Percentiles rank a stretch among this genome's conserved stretches.
Conservation (phyloP, 2,113 vertebrate species). For the Cinclus mexicanus region DNA sequence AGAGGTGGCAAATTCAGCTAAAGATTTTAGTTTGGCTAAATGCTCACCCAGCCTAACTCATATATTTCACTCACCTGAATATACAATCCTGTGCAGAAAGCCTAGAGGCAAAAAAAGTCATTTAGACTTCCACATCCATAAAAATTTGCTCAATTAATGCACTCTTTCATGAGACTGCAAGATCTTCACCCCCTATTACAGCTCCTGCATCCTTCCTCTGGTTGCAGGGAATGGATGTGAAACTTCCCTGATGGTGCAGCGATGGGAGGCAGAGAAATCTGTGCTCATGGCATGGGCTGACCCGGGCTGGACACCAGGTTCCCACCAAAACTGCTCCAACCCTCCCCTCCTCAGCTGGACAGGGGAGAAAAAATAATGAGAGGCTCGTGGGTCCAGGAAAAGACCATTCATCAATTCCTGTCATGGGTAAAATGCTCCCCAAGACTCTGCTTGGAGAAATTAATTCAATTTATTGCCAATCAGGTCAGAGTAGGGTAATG, state of each 20-base stretch:
- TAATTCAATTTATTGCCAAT: neutral
- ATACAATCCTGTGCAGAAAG: constrained; percentile 1
- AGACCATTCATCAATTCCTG: neutral
- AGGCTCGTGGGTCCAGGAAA: fast-evolving
- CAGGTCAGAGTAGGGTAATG: neutral
- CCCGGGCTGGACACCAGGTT: neutral
- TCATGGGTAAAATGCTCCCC: neutral
- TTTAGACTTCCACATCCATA: constrained; percentile 49
- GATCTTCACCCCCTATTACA: neutral
- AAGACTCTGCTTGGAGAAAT: neutral
- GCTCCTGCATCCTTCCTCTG: neutral
- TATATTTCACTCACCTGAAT: constrained; percentile 40
- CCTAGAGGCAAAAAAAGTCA: constrained; percentile 56
- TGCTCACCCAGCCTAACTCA: neutral
- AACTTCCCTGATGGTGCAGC: neutral
- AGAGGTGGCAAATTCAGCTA: constrained; percentile 22
- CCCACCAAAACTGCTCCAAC: neutral
- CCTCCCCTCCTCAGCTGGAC: neutral
- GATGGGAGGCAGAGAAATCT: neutral
- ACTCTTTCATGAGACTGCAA: neutral
- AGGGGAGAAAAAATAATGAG: neutral
- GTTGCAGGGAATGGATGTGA: neutral
- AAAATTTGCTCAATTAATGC: constrained; percentile 60
- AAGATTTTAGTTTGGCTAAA: constrained; percentile 60
- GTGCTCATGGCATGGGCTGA: neutral